A percentile compares a stretch with the other conserved stretches of the same genome.
These are phyloP conservation scores for Rhizomys pruinosus DNA, from an alignment of 2,113 vertebrate genomes.

Conservation along the genomic window DNA sequence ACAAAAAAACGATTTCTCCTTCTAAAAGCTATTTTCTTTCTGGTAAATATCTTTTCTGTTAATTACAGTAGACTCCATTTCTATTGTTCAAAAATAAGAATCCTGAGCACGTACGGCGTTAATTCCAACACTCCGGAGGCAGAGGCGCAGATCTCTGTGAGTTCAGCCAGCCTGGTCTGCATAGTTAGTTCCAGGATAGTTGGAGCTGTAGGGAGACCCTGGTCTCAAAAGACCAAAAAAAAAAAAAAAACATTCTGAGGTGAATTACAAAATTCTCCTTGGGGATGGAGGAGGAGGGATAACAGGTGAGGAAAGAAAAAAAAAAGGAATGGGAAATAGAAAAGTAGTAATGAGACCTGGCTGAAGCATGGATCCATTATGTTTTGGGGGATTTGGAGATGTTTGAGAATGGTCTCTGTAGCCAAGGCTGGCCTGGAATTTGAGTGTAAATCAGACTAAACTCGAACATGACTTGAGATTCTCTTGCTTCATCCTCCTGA, in stretches of 20 bases:
- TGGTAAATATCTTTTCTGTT: constrained; percentile 11
- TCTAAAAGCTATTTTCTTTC: constrained; percentile 2
- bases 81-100: constrained; percentile 40
- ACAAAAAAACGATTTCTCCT: too few relatives aligned
- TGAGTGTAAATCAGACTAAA: background rate
- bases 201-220: too few relatives aligned
- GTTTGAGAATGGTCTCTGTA: background rate
- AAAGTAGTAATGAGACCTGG: background rate
- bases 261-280: too few relatives aligned
- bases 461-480: background rate
- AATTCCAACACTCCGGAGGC: too few relatives aligned
- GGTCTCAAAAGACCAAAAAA: too few relatives aligned
- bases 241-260: too few relatives aligned
- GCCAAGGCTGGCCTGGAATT: background rate
- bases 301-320: too few relatives aligned
- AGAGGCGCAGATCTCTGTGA: too few relatives aligned
- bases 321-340: background rate
- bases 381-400: background rate
- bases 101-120: too few relatives aligned
- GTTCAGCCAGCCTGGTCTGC: too few relatives aligned
- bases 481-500: background rate
- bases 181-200: too few relatives aligned
- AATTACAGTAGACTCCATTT: background rate
- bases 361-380: background rate
- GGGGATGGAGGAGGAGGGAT: too few relatives aligned